Base-by-base conservation (phyloP, 2,888 invertebrate species). In the Nomada fabriciana region DNA sequence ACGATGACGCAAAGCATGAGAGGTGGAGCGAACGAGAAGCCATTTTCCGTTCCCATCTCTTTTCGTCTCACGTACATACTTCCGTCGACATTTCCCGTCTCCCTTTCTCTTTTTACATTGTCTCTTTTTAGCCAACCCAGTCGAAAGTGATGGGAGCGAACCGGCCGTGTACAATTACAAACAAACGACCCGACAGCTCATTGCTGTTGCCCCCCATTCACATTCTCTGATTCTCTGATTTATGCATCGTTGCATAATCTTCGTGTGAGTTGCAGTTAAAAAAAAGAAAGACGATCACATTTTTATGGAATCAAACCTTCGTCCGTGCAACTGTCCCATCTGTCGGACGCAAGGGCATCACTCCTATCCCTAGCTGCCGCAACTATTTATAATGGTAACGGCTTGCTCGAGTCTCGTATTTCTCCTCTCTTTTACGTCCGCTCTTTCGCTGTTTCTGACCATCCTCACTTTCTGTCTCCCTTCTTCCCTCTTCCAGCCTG, bases 371-470 rank as follows among this genome's bases (percentile, higher is more conserved):
- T 87, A 72, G 36, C 63, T 52, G 76, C 36, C 73, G 71, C 78
- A 79, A 88, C 88, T 88, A 88, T 88, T 88, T 88, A 88, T 88
- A 88, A 85, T 86, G 82, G 75, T 76, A 82, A 65, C 75, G 76
- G 71, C 63, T 74, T 81, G 80, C 75, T 75, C 74, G 70, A 64
- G 77, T 57, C 72, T 77, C 71, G 67, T 61, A 15, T 57, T 76
- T 77, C 76, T 72, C 67, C 43, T 72, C 61, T 72, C 79, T 55
- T 75, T 75, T 50, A 52, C 63, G 23, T 52, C 72, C 52, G 53
- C 69, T 76, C 74, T 65, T 70, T 71, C 74, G 76, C 74, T 60
- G 61, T 82, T 74, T 70, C 75, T 60, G 25, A 43, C 20, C 60
- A 70, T 18, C 52, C 65, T 75, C 65, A 59, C 67, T 75, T 68